Evolutionary conservation across 2,113 vertebrate species (phyloP).

Genomic region (Lutjanus erythropterus): DNA sequence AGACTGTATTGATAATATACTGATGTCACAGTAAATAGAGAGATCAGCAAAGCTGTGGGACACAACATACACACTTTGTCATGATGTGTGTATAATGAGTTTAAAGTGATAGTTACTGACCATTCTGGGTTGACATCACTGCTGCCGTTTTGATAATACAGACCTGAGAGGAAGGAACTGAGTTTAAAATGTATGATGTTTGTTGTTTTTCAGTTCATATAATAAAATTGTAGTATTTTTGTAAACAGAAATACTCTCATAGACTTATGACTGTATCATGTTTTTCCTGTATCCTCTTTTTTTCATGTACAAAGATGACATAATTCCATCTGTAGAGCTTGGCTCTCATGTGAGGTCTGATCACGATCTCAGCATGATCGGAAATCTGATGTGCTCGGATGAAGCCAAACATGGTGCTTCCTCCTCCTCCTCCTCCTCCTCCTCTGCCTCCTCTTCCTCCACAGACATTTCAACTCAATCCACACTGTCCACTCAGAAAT

Average conservation of each 20-base stretch:
- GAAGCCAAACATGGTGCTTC: slow-evolving; percentile 80
- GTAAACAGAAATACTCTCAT: not conserved
- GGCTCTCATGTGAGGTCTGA: slow-evolving; percentile 62
- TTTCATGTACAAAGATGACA: slow-evolving; percentile 36
- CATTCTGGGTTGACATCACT: not conserved
- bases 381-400: slow-evolving; percentile 62
- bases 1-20: not conserved
- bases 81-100: too few relatives aligned
- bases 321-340: slow-evolving; percentile 61
- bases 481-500: slow-evolving; percentile 62
- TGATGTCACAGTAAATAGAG: slow-evolving; percentile 6
- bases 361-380: slow-evolving; percentile 68
- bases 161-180: not conserved
- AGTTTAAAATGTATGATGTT: not conserved
- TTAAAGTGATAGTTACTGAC: too few relatives aligned
- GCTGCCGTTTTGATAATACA: not conserved
- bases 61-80: slow-evolving; percentile 5
- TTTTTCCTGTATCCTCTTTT: slow-evolving; percentile 1
- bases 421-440: slow-evolving; percentile 55
- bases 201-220: not conserved
- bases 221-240: not conserved
- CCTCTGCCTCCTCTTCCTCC: slow-evolving; percentile 58
- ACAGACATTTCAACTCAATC: slow-evolving; percentile 47
- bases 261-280: slow-evolving; percentile 2
- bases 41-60: not conserved